Base-by-base conservation (phyloP, 53 echinoderm and acorn worm species). In the Antedon mediterranea region DNA sequence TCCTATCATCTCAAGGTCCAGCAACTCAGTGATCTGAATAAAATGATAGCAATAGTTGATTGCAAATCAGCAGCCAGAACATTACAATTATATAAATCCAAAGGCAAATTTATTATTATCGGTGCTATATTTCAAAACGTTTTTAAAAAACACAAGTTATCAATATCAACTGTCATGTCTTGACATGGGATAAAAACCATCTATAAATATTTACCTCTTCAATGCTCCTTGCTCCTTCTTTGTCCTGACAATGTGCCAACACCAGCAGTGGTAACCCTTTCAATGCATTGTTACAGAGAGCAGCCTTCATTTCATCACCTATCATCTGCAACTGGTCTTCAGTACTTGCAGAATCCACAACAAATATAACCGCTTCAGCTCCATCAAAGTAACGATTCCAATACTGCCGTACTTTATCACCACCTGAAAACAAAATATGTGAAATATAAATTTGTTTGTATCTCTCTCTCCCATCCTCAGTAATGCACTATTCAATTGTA, bases 371-470 rank as follows among this genome's bases (percentile, higher is more conserved):
- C 4, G 77, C 88, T 74, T 88, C 87, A 70, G 81, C 81, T 15
- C 81, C 84, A 20, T 88, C 88, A 70, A 82, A 88, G 44, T 88
- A 88, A 4, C 84, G 81, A 71, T 84, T 80, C 88, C 88, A 88
- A 29, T 83, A 84, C 15, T 77, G 77, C 29, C 83, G 83, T n/a
- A 87, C 71, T 26, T 87, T 80, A 14, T 83, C 80, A 0, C 75
- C 79, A 29, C 87, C 87, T 87, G n/a, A n/a, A n/a, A n/a, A n/a
- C n/a, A n/a, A n/a, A n/a, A n/a, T n/a, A n/a, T n/a, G n/a, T n/a
- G n/a, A n/a, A n/a, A n/a, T n/a, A n/a, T n/a, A n/a, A n/a, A n/a
- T n/a, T n/a, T n/a, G n/a, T n/a, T n/a, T n/a, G n/a, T n/a, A n/a
- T n/a, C n/a, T n/a, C n/a, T n/a, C n/a, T n/a, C n/a, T n/a, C n/a